Percentiles rank a stretch among this genome's conserved stretches.
These are phyloP conservation scores for Podarcis siculus DNA, from an alignment of 2,797 vertebrate species.

Conservation along the genomic window DNA sequence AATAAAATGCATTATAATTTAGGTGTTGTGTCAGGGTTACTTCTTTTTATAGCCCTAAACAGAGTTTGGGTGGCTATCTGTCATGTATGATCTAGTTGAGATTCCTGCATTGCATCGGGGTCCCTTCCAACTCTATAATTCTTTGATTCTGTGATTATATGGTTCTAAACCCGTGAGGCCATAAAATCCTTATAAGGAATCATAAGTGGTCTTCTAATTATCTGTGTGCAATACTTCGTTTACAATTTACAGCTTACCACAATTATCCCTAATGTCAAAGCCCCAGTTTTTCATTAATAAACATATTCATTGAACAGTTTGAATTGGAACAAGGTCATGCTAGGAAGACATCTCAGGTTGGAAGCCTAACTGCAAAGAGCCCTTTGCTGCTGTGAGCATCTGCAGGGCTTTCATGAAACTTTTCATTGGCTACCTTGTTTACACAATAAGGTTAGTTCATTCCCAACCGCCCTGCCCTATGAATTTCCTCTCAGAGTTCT, in stretches of 20 bases:
- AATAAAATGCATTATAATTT: neutral
- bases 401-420: too few species aligned
- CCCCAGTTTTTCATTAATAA: conserved; percentile 60
- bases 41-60: neutral
- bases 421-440: too few species aligned
- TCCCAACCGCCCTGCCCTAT: too few species aligned
- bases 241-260: conserved; percentile 40
- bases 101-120: too few species aligned
- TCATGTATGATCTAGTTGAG: too few species aligned
- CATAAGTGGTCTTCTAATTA: conserved; percentile 21
- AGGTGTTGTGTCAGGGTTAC: neutral
- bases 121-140: too few species aligned
- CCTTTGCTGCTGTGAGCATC: too few species aligned
- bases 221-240: neutral
- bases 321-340: conserved; percentile 16
- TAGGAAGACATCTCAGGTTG: neutral
- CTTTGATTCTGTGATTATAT: too few species aligned
- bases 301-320: conserved; percentile 45
- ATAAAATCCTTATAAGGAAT: neutral
- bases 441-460: too few species aligned
- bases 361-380: too few species aligned
- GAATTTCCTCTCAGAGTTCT: too few species aligned
- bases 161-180: neutral
- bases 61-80: too few species aligned
- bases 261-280: conserved; percentile 22